A percentile compares a stretch with the other conserved stretches of the same genome.
Evolutionary conservation across 2,113 vertebrate species (phyloP).

Genomic region (Engystomops pustulosus): DNA sequence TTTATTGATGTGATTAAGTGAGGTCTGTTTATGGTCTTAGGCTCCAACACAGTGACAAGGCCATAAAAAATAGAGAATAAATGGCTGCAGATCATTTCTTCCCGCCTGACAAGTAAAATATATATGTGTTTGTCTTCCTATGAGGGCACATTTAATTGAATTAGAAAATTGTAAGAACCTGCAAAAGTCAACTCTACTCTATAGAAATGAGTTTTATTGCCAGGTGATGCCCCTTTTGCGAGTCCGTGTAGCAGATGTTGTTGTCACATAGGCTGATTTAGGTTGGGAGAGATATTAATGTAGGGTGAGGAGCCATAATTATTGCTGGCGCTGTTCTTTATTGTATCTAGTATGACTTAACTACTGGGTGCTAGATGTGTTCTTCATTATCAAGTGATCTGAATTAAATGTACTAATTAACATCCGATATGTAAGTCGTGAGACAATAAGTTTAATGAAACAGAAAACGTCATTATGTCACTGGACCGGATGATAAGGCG

Average conservation of each 20-base stretch:
- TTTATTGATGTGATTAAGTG: conserved; percentile 53
- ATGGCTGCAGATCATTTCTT: conserved; percentile 25
- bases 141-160: conserved; percentile 38
- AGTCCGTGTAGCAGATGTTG: conserved; percentile 69
- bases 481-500: not conserved
- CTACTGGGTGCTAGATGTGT: conserved; percentile 77
- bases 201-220: conserved; percentile 46
- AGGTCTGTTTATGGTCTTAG: conserved; percentile 22
- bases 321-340: conserved; percentile 80
- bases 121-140: conserved; percentile 39
- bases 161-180: conserved; percentile 35
- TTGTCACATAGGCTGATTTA: conserved; percentile 74
- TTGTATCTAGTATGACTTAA: conserved; percentile 75
- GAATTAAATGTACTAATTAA: conserved; percentile 64
- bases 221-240: conserved; percentile 50
- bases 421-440: not conserved
- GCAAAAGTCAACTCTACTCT: conserved; percentile 18
- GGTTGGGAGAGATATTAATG: conserved; percentile 74
- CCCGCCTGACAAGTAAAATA: conserved; percentile 23
- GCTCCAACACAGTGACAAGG: conserved; percentile 48
- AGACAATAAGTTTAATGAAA: not conserved
- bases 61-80: conserved; percentile 41
- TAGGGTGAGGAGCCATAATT: conserved; percentile 82
- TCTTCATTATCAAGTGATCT: conserved; percentile 77
- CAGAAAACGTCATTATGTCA: conserved; percentile 15